Conservation (phyloP, 2,797 vertebrate species). For the Pyrocephalus nanus region DNA sequence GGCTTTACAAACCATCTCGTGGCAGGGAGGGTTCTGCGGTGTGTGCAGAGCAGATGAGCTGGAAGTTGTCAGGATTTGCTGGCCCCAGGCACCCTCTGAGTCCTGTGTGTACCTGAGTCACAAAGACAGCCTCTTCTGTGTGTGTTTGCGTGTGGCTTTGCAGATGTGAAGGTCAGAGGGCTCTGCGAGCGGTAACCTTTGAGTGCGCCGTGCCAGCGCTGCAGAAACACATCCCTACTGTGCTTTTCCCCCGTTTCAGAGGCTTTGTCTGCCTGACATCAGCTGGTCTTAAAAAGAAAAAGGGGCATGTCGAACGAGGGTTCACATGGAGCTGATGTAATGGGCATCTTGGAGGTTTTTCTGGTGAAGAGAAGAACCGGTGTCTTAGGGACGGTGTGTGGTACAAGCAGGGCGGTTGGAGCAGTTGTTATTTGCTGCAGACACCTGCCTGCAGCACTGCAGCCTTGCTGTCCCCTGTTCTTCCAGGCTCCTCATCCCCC, state of each 20-base stretch:
- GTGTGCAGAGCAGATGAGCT: background rate
- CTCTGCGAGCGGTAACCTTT: background rate
- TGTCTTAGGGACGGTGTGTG: background rate
- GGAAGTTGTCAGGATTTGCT: background rate
- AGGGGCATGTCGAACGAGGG: rapidly evolving
- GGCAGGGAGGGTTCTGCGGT: background rate
- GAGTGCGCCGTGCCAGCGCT: background rate
- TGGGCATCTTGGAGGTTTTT: background rate
- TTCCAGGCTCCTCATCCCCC: background rate
- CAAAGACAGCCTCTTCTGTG: background rate
- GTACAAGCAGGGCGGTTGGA: background rate
- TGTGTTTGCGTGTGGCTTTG: rapidly evolving
- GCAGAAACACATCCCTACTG: background rate
- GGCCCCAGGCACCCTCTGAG: background rate
- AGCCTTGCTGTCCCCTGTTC: background rate
- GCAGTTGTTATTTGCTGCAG: background rate
- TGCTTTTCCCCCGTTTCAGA: background rate
- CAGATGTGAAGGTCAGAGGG: slow-evolving; percentile 19
- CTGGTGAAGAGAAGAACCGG: background rate
- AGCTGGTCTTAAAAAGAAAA: background rate
- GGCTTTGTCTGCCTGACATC: background rate
- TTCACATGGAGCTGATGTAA: background rate
- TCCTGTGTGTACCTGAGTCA: background rate
- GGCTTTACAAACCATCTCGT: background rate
- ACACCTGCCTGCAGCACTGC: rapidly evolving